phyloP scores from a whole-genome alignment of 2,888 invertebrate species.

The Netelia fuscicornis region DNA sequence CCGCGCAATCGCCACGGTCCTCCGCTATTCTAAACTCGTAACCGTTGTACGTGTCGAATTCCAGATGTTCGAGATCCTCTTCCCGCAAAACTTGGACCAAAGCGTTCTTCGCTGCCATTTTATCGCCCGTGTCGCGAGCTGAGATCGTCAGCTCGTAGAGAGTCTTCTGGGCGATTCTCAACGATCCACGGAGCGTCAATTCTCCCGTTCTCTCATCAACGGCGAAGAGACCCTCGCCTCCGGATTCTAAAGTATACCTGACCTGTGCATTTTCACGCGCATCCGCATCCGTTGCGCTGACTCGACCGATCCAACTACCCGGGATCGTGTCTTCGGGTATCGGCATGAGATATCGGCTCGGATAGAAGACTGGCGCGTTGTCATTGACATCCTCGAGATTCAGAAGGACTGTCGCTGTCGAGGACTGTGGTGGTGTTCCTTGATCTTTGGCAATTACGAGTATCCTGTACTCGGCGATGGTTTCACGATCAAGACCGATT shows the following conservation, averaged over 20 bases:
- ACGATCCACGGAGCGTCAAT: slow-evolving; percentile 89
- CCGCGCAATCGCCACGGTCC: slow-evolving; percentile 89
- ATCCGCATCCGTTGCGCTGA: slow-evolving; percentile 94
- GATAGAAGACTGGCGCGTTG: slow-evolving; percentile 96
- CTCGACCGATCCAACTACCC: slow-evolving; percentile 89
- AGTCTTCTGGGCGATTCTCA: slow-evolving; percentile 88
- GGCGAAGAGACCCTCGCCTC: slow-evolving; percentile 92
- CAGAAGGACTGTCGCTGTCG: slow-evolving; percentile 94
- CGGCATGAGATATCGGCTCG: slow-evolving; percentile 92
- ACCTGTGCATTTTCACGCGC: slow-evolving; percentile 95
- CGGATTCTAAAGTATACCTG: slow-evolving; percentile 91
- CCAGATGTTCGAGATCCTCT: slow-evolving; percentile 89
- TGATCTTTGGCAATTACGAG: slow-evolving; percentile 96
- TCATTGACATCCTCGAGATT: slow-evolving; percentile 95
- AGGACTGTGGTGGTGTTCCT: slow-evolving; percentile 95
- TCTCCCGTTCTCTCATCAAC: slow-evolving; percentile 93
- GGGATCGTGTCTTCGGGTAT: slow-evolving; percentile 89
- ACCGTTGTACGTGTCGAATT: slow-evolving; percentile 91
- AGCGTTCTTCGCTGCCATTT: slow-evolving; percentile 90
- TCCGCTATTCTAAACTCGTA: slow-evolving; percentile 94
- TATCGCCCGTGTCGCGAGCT: slow-evolving; percentile 93
- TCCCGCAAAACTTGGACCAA: slow-evolving; percentile 92
- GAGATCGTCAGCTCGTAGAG: slow-evolving; percentile 91
- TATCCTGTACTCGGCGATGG: slow-evolving; percentile 91
- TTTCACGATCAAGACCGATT: slow-evolving; percentile 93